Conservation (phyloP, 1,140 invertebrate species). For the Spodoptera litura region DNA sequence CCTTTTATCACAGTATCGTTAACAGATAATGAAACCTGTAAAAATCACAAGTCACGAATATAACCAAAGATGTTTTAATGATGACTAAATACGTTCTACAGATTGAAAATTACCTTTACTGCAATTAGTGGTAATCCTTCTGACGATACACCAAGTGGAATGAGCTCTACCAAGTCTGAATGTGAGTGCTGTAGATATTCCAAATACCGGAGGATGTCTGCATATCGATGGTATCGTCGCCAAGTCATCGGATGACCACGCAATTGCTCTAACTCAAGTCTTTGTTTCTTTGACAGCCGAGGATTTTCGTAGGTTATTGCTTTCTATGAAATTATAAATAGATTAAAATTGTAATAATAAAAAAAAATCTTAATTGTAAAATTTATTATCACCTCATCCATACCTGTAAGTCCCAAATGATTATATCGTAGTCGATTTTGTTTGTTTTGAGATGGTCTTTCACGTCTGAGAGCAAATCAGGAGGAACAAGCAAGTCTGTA, state of each 20-base stretch:
- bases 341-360: not conserved
- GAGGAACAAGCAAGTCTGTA: constrained; percentile 90
- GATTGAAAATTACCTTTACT: constrained; percentile 85
- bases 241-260: constrained; percentile 90
- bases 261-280: constrained; percentile 85
- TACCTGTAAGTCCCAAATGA: constrained; percentile 92
- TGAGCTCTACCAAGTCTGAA: constrained; percentile 88
- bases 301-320: constrained; percentile 89
- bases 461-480: constrained; percentile 88
- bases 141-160: constrained; percentile 90
- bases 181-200: constrained; percentile 89
- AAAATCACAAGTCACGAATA: not conserved
- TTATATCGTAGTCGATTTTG: constrained; percentile 88
- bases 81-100: not conserved
- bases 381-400: not conserved
- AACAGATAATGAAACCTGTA: constrained; percentile 67
- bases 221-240: constrained; percentile 90
- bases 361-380: too few species aligned
- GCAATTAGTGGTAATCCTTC: constrained; percentile 90
- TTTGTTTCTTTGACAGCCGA: constrained; percentile 87
- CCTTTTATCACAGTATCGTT: constrained; percentile 61
- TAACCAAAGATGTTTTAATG: too few species aligned
- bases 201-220: constrained; percentile 89
- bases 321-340: constrained; percentile 81
- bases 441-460: constrained; percentile 88